Base-by-base conservation (phyloP, 2,888 invertebrate species). In the Coleophora deauratella region DNA sequence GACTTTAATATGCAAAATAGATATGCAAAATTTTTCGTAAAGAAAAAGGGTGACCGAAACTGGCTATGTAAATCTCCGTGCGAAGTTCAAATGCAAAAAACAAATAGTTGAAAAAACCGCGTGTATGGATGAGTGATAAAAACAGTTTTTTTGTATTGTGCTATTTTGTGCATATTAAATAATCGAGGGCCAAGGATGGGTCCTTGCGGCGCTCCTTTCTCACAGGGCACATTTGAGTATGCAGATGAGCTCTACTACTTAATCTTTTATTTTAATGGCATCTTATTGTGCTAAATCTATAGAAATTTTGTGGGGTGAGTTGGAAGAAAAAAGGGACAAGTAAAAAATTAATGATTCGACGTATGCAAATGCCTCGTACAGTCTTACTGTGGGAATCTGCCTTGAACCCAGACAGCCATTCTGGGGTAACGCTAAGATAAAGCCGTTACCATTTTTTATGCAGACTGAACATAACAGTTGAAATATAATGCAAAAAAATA, bases 231-330 rank as follows among this genome's bases (percentile, higher is more conserved):
- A 50, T 59, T 68, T 66, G 59, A 57, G 68, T 79, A 82, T 85
- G 85, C 79, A 84, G 81, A 84, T 84, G 52, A 49, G 45, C 57
- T 62, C 73, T 72, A 63, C 67, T 69, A 67, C 71, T 70, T 75
- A 75, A 81, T 85, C 85, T 80, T 85, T 85, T 85, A 84, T 85
- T 85, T 85, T 85, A 85, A 85, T 82, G 62, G 67, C 73, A 75
- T 79, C 80, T 67, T 75, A 74, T 85, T 85, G 80, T 84, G 69
- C 69, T 72, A 67, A 64, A 66, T 68, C 76, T 62, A 67, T 80
- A 71, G 64, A 70, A 51, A 50, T 49, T 55, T 54, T 64, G 67
- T 71, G 59, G 79, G 80, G 78, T 67, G 65, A 58, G 50, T 54
- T 52, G 63, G 62, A 64, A 60, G 62, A 57, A 62, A 68, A 72